These are phyloP conservation scores for Elachura formosa DNA, from an alignment of 2,113 vertebrate genomes.

Conservation along the genomic window DNA sequence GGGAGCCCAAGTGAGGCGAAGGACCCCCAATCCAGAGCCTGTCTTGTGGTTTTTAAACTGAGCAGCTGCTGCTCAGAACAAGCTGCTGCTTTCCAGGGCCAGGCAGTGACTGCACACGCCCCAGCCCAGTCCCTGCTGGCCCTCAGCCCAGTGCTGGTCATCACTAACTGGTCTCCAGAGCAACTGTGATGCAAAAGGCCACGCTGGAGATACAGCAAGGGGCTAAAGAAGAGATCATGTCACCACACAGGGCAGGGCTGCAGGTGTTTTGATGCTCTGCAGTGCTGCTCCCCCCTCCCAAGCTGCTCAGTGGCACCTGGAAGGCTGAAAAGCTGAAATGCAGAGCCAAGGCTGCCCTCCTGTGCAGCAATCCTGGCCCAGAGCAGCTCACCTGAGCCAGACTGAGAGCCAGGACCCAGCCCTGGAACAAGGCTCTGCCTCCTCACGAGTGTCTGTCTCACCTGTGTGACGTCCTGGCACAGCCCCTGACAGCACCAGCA, in stretches of 20 bases:
- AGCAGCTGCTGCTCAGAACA: conserved; percentile 53
- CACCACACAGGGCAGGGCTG: neutral
- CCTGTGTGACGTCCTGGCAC: neutral
- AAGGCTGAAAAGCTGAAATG: neutral
- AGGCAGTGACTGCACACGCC: conserved; percentile 53
- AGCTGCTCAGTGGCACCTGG: neutral
- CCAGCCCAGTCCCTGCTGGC: conserved; percentile 39
- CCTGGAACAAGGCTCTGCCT: neutral
- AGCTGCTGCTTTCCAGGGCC: neutral
- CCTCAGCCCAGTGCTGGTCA: conserved; percentile 1
- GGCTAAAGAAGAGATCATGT: neutral
- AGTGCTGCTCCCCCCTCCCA: neutral
- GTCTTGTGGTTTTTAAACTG: neutral
- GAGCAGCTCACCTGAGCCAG: neutral
- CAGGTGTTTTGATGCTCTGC: neutral
- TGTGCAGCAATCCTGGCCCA: neutral
- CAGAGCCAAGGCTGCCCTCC: neutral
- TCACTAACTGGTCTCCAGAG: conserved; percentile 31
- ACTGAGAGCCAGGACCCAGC: neutral
- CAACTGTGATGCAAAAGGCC: conserved; percentile 59
- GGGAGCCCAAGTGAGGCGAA: neutral
- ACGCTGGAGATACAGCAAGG: neutral
- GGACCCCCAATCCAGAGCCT: neutral
- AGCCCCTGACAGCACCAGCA: neutral
- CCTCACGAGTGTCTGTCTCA: neutral